Percentiles rank a stretch among this genome's conserved stretches.
These are phyloP conservation scores for Apodemus speciosus DNA, from an alignment of 2,113 vertebrate genomes.

Conservation along the genomic window DNA sequence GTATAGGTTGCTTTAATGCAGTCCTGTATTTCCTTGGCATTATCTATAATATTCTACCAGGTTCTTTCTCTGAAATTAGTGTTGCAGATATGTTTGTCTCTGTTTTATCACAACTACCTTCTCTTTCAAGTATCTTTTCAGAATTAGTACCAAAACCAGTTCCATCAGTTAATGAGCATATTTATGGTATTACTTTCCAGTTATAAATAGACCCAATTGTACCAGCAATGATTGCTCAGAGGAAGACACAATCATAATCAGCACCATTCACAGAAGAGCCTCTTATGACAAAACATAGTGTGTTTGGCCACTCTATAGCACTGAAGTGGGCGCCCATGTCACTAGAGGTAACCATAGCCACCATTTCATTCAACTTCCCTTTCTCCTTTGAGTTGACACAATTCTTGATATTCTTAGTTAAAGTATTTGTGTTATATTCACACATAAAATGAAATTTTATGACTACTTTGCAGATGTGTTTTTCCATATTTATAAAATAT, in stretches of 20 bases:
- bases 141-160: not conserved
- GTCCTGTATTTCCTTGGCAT: constrained; percentile 40
- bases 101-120: constrained; percentile 19
- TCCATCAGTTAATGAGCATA: not conserved
- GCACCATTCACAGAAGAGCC: not conserved
- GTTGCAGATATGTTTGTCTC: constrained; percentile 14
- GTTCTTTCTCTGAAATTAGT: constrained; percentile 47
- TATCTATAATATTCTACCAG: constrained; percentile 46
- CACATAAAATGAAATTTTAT: not conserved
- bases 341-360: not conserved
- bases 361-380: not conserved
- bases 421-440: constrained; percentile 21
- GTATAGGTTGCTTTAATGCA: constrained; percentile 39
- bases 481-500: not conserved
- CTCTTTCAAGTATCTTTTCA: constrained; percentile 40
- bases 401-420: not conserved
- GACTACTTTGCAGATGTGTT: not conserved
- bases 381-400: constrained; percentile 17
- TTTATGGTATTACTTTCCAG: not conserved
- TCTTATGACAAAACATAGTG: not conserved
- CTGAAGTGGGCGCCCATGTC: not conserved
- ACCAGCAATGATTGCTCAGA: not conserved
- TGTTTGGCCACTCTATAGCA: not conserved
- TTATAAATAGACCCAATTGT: constrained; percentile 12
- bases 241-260: not conserved